Conservation (phyloP, 2,888 invertebrate species). For the Tipula vernalis region DNA sequence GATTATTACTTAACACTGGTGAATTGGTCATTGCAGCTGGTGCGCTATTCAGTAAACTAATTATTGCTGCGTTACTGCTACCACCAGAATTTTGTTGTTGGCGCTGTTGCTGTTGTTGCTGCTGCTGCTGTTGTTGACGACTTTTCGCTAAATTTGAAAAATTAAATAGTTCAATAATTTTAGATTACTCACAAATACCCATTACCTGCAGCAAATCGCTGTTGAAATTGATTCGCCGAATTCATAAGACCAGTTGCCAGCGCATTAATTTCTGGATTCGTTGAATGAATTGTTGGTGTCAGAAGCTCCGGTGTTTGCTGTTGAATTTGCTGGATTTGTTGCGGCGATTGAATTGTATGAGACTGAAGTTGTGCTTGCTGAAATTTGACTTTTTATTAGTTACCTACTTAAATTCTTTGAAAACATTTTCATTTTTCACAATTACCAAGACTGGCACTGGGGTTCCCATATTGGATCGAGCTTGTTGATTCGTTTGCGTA, state of each 20-base stretch:
- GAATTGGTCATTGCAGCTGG: slow-evolving; percentile 59
- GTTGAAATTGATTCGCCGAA: slow-evolving; percentile 68
- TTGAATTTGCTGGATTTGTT: slow-evolving; percentile 24
- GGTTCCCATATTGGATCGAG: slow-evolving; percentile 36
- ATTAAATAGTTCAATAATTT: neutral
- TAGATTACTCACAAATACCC: slow-evolving; percentile 20
- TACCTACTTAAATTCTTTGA: neutral
- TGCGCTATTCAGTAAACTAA: slow-evolving; percentile 64
- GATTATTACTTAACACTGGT: slow-evolving; percentile 34
- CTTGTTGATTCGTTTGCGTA: slow-evolving; percentile 22
- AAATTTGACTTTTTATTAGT: slow-evolving; percentile 12
- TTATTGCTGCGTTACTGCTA: slow-evolving; percentile 51
- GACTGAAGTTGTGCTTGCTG: slow-evolving; percentile 54
- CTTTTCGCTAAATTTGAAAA: neutral
- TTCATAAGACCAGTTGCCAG: slow-evolving; percentile 71
- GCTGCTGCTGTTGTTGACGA: slow-evolving; percentile 26
- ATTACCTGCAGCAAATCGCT: slow-evolving; percentile 40
- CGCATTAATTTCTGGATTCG: slow-evolving; percentile 54
- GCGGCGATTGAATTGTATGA: slow-evolving; percentile 19
- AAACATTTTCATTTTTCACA: slow-evolving; percentile 16
- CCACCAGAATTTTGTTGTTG: slow-evolving; percentile 21
- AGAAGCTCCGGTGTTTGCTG: slow-evolving; percentile 20
- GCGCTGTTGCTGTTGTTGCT: slow-evolving; percentile 35
- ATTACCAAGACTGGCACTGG: slow-evolving; percentile 59
- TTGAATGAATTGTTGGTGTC: slow-evolving; percentile 25